Evolutionary conservation across 2,888 invertebrate species (phyloP).

Genomic region (Xanthorhoe spadicearia): DNA sequence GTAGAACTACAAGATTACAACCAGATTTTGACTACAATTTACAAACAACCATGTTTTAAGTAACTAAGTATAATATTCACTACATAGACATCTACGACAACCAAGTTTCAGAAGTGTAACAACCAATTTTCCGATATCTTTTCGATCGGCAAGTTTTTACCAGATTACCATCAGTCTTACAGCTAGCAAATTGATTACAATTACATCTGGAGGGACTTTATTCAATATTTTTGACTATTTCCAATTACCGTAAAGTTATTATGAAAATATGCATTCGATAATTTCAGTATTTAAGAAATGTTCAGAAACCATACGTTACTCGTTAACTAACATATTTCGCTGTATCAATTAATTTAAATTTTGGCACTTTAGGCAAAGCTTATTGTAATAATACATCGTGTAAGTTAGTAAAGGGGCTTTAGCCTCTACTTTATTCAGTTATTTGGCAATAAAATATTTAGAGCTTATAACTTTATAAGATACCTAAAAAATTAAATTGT

Average conservation of each 20-base stretch:
- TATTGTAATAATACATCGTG: slow-evolving; percentile 18
- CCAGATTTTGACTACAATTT: slow-evolving; percentile 44
- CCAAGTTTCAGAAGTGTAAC: slow-evolving; percentile 31
- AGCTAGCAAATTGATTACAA: slow-evolving; percentile 78
- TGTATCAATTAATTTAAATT: slow-evolving; percentile 36
- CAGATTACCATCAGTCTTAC: slow-evolving; percentile 76
- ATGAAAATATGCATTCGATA: slow-evolving; percentile 71
- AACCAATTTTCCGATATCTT: slow-evolving; percentile 26
- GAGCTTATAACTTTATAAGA: slow-evolving; percentile 21
- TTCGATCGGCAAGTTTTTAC: slow-evolving; percentile 43
- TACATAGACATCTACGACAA: slow-evolving; percentile 31
- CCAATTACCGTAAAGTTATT: slow-evolving; percentile 58
- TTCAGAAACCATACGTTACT: slow-evolving; percentile 13
- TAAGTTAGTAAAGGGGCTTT: slow-evolving; percentile 1
- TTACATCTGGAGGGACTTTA: slow-evolving; percentile 79
- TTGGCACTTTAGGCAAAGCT: slow-evolving; percentile 40
- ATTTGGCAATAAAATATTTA: slow-evolving; percentile 31
- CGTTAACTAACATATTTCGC: slow-evolving; percentile 19
- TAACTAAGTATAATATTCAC: slow-evolving; percentile 16
- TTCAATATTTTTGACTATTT: slow-evolving; percentile 68
- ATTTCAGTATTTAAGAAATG: slow-evolving; percentile 64
- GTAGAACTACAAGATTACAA: slow-evolving; percentile 30
- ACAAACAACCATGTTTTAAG: slow-evolving; percentile 33
- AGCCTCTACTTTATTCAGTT: slow-evolving; percentile 4
- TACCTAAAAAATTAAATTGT: slow-evolving; percentile 46